Conservation (phyloP, 2,113 vertebrate genomes). For the Pycnonotus jocosus region DNA sequence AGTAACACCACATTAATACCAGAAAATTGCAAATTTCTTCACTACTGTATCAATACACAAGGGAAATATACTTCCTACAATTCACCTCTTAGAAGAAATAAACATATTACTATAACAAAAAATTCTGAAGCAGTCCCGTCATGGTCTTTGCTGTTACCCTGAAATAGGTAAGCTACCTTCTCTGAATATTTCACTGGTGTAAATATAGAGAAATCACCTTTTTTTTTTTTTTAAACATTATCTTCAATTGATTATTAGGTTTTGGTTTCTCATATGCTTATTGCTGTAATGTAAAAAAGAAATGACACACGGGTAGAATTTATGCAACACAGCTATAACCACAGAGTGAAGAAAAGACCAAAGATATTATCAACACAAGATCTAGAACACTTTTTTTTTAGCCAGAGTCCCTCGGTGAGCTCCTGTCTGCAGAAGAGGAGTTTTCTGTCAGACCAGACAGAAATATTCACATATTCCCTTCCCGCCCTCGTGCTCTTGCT, state of each 20-base stretch:
- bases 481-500: neutral
- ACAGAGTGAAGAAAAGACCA: neutral
- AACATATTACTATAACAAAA: neutral
- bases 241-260: neutral
- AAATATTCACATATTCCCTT: neutral
- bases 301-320: neutral
- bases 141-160: neutral
- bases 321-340: neutral
- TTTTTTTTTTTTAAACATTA: neutral
- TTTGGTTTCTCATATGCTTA: neutral
- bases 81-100: neutral
- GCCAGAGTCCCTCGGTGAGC: neutral
- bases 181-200: neutral
- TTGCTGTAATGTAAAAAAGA: neutral
- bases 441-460: neutral
- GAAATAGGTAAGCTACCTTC: neutral
- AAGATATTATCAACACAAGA: neutral
- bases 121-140: neutral
- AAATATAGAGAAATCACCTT: neutral
- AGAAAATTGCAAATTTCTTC: neutral
- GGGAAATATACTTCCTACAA: neutral
- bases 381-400: neutral
- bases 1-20: neutral
- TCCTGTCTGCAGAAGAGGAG: neutral
- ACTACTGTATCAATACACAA: neutral